These are phyloP conservation scores for Frieseomelitta varia DNA, from an alignment of 1,140 invertebrate species.

Conservation along the genomic window DNA sequence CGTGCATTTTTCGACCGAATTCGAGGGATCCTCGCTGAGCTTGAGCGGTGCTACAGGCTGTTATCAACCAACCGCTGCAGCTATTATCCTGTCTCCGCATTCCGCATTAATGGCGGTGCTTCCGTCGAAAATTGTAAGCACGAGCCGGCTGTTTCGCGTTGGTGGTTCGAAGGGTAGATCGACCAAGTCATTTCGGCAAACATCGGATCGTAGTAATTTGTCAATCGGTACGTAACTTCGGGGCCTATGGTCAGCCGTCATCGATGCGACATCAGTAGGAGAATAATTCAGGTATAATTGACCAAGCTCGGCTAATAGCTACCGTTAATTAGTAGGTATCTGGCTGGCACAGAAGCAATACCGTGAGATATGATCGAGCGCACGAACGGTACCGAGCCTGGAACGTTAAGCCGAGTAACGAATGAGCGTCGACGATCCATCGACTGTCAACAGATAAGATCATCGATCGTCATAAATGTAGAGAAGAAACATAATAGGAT, in stretches of 20 bases:
- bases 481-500: no score
- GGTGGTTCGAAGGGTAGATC: neutral
- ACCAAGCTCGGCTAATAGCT: slow-evolving; percentile 68
- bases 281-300: slow-evolving; percentile 73
- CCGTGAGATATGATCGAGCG: slow-evolving; percentile 63
- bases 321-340: slow-evolving; percentile 68
- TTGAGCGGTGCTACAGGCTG: neutral
- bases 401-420: neutral
- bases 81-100: neutral
- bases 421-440: neutral
- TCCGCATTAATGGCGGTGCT: slow-evolving; percentile 5
- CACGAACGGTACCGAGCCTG: neutral
- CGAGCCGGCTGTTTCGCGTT: no score
- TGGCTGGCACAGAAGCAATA: slow-evolving; percentile 19
- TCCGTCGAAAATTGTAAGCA: slow-evolving; percentile 24
- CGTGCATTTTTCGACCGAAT: neutral
- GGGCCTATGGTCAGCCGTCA: slow-evolving; percentile 29
- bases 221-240: slow-evolving; percentile 22
- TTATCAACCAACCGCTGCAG: neutral
- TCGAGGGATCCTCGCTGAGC: neutral
- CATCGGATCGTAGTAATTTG: slow-evolving; percentile 53
- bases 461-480: no score
- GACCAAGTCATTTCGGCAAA: slow-evolving; percentile 54
- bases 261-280: slow-evolving; percentile 57
- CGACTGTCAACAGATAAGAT: neutral